A percentile compares a stretch with the other conserved stretches of the same genome.
These are phyloP conservation scores for Nephrotoma flavescens DNA, from an alignment of 2,888 invertebrate species.

Conservation along the genomic window DNA sequence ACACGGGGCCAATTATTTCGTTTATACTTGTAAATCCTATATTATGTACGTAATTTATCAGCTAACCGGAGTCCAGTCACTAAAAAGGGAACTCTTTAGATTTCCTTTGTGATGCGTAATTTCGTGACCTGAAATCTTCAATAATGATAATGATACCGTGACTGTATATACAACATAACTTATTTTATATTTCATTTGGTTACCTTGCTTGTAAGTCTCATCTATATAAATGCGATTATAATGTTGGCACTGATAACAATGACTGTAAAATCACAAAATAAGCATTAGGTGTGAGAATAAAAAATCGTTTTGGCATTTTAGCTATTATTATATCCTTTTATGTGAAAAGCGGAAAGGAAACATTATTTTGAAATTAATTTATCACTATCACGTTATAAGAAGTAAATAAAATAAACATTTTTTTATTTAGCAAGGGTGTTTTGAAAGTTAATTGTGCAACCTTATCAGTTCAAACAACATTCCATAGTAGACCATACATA, in stretches of 20 bases:
- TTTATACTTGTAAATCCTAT: too few species aligned
- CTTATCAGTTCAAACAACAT: not conserved
- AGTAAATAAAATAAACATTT: not conserved
- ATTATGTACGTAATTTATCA: too few species aligned
- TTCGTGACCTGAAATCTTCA: not conserved
- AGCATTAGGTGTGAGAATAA: not conserved
- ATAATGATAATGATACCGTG: not conserved
- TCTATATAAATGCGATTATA: not conserved
- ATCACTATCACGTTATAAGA: not conserved
- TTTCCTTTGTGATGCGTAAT: not conserved
- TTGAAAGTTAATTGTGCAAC: not conserved
- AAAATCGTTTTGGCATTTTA: not conserved
- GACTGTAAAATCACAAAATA: not conserved
- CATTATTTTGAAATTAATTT: not conserved
- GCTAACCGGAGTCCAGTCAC: too few species aligned
- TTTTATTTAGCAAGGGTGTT: not conserved
- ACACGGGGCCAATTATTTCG: too few species aligned
- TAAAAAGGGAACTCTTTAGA: not conserved
- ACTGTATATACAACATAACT: not conserved
- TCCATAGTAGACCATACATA: not conserved
- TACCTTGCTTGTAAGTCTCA: not conserved
- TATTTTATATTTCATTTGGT: not conserved
- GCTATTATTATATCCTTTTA: not conserved
- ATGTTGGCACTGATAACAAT: not conserved
- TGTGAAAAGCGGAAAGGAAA: too few species aligned